Base-by-base conservation (phyloP, 2,113 vertebrate genomes). In the Pionites leucogaster region DNA sequence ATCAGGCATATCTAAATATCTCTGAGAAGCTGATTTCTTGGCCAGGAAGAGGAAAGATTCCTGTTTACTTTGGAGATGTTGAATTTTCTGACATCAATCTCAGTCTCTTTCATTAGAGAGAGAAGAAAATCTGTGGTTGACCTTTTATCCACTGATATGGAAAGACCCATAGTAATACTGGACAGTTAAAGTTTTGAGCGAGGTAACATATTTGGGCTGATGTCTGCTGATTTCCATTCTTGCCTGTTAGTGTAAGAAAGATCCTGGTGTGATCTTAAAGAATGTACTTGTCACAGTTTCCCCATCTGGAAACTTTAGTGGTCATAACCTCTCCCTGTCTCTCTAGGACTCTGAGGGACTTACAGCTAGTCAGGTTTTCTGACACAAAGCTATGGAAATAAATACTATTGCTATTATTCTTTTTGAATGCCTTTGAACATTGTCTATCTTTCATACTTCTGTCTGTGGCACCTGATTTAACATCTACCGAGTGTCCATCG, bases 401-500 rank as follows among this genome's bases (percentile, higher is more conserved):
- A 88, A 74, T 94, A 92, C 72, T 53, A 77, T 50, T 80, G 50
- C 55, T 39, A 68, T 92, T 88, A 64, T 74, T 95, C 64, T 78
- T 81, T 76, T 44, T 71, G 27, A 86, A 76, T 91, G 80, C 70
- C 17, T 95, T 92, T 87, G 92, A 86, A 79, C 57, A 67, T 44
- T 76, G 55, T 86, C 83, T 92, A 13, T 89, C 83, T 94, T 92
- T 84, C 52, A 68, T 76, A 94, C 79, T 86, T 93, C 86, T 87
- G 63, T 82, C 70, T 5, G 12, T 84, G 89, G 42, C 70, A 79
- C 64, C 88, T 93, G 83, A 84, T 94, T 93, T 91, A 82, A 89
- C 88, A 87, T 65, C 78, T 87, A 49, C 74, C 47, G 57, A 89
- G 74, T 65, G 91, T 93, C 86, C 71, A 57, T 33, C 49, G 77